Conservation (phyloP, 2,888 invertebrate species). For the Scaptomyza caliginosa region DNA sequence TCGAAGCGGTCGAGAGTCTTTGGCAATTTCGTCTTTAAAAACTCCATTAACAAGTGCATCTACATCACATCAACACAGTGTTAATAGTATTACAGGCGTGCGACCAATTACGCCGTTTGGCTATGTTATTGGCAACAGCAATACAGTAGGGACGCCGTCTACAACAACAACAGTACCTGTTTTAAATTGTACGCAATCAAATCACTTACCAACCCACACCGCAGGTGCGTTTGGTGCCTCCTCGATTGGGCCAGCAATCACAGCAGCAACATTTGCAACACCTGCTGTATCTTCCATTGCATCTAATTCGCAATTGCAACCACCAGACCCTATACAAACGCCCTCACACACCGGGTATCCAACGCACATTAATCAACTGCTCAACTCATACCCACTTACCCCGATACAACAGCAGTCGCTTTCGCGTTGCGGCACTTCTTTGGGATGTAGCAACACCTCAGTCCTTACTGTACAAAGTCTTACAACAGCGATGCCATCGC, state of each 20-base stretch:
- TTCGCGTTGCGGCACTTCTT: slow-evolving; percentile 82
- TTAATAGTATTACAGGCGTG: slow-evolving; percentile 40
- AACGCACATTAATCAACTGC: slow-evolving; percentile 68
- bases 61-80: slow-evolving; percentile 25
- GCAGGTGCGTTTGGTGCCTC: slow-evolving; percentile 37
- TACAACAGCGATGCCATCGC: slow-evolving; percentile 49
- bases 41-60: slow-evolving; percentile 38
- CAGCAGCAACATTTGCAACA: slow-evolving; percentile 38
- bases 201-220: slow-evolving; percentile 47
- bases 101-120: slow-evolving; percentile 64
- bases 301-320: slow-evolving; percentile 60
- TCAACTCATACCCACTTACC: slow-evolving; percentile 74
- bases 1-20: slow-evolving; percentile 76
- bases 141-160: slow-evolving; percentile 39
- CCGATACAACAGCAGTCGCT: slow-evolving; percentile 85
- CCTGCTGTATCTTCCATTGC: slow-evolving; percentile 39
- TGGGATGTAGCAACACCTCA: slow-evolving; percentile 35
- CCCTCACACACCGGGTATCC: slow-evolving; percentile 64
- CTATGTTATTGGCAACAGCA: slow-evolving; percentile 49
- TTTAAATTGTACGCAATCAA: slow-evolving; percentile 48
- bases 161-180: slow-evolving; percentile 45
- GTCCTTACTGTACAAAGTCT: slow-evolving; percentile 57
- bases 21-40: slow-evolving; percentile 56
- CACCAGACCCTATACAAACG: slow-evolving; percentile 53
- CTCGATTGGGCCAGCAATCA: slow-evolving; percentile 23